A percentile compares a stretch with the other conserved stretches of the same genome.
Conservation (phyloP, 2,888 invertebrate species). For the Clusia tigrina region DNA sequence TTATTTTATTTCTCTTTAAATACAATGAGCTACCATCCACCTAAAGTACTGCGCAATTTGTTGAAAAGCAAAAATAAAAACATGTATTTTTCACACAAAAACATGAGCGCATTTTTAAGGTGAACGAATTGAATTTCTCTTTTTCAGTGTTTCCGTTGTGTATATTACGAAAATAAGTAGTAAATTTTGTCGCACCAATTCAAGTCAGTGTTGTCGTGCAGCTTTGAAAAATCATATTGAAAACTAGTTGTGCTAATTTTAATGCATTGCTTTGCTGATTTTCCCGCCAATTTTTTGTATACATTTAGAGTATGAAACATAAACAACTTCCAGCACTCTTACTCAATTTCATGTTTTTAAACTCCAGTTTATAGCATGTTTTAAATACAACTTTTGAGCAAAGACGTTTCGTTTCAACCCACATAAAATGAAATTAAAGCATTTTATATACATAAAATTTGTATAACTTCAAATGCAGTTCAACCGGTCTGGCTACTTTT, state of each 20-base stretch:
- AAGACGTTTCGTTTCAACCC: not conserved
- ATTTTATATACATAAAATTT: too few species aligned
- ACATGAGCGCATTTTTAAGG: not conserved
- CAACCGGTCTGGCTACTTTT: not conserved
- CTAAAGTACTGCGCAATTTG: conserved; percentile 25
- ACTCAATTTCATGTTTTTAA: too few species aligned
- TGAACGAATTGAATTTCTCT: conserved; percentile 10
- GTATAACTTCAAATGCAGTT: not conserved
- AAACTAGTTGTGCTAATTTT: conserved; percentile 16
- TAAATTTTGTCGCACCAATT: not conserved
- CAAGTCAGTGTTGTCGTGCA: not conserved
- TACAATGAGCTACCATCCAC: conserved; percentile 12
- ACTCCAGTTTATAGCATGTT: too few species aligned
- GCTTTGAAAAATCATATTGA: not conserved
- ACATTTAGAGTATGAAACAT: too few species aligned
- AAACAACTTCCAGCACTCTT: too few species aligned
- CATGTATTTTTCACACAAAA: not conserved
- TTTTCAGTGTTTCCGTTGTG: conserved; percentile 15
- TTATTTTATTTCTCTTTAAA: conserved; percentile 18
- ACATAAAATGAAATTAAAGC: too few species aligned
- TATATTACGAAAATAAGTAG: not conserved
- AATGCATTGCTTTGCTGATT: conserved; percentile 13
- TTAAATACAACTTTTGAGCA: not conserved
- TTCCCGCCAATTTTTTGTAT: conserved; percentile 17
- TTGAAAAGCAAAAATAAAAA: conserved; percentile 8